These are phyloP conservation scores for Pelusios castaneus DNA, from an alignment of 2,113 vertebrate species.

Conservation along the genomic window DNA sequence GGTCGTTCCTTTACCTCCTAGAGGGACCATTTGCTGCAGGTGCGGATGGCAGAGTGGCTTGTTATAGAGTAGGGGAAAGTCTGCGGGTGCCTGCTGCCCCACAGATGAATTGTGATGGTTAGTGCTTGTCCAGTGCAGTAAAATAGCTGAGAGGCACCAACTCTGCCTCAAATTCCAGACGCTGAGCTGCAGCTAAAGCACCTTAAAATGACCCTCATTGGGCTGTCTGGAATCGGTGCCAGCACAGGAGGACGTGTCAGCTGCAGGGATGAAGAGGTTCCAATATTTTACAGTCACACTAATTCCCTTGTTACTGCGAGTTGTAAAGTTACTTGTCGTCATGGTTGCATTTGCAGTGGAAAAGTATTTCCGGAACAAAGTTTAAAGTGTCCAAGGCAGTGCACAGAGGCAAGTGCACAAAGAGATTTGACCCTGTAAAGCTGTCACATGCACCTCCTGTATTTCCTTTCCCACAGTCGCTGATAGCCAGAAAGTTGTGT, in stretches of 20 bases:
- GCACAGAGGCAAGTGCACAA: background rate
- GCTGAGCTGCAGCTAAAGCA: fast-evolving
- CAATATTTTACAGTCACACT: background rate
- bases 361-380: background rate
- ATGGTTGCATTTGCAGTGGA: background rate
- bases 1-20: background rate
- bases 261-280: background rate
- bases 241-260: background rate
- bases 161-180: background rate
- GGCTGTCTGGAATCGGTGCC: background rate
- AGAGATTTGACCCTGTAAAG: background rate
- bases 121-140: background rate
- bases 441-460: fast-evolving
- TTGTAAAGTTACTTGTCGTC: background rate
- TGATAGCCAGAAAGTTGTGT: background rate
- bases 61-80: background rate
- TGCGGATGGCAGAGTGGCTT: background rate
- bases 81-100: background rate
- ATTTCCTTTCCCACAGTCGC: background rate
- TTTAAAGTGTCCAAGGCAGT: background rate
- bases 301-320: background rate
- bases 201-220: background rate
- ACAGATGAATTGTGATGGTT: background rate
- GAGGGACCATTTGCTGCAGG: background rate
- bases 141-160: background rate